Evolutionary conservation across 2,113 vertebrate genomes (phyloP), one percentile per base, ranked within the genome.

Genomic region (Brachyhypopomus occidentalis): DNA sequence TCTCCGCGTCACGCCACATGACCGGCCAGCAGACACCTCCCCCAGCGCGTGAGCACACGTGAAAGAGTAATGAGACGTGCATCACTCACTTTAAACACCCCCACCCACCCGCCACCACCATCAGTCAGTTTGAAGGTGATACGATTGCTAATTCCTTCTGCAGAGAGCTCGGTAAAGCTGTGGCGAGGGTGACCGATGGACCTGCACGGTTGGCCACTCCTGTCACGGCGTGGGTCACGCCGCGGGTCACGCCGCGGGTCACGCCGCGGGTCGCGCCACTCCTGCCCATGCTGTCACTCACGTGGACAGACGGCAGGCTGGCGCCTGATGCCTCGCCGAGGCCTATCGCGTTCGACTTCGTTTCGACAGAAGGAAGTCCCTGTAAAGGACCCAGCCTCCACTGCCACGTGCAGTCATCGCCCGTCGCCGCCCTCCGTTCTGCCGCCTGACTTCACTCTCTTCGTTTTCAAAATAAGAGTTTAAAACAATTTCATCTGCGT

Each of bases 51-150:
- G 85, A 83, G 77, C 77, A 78, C 82, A 82, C 85, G 90, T 90
- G 84, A 90, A 90, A 90, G 88, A 79, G 87, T 90, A 91, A 92
- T 90, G 91, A 91, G 90, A 89, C 81, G 89, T 90, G 89, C 88
- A 84, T 86, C 58, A 76, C 84, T 81, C 36, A 73, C 72, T 84
- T 84, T 63, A 72, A 79, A 75, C 73, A 64, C 75, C 71, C 80
- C 69, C 83, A 83, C 70, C 73, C 34, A 81, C 77, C 66, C 69
- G 85, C 12, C 9, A 14, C 12, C 45, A 3, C 78, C 84, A 86
- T 73, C 84, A 70, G 80, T 84, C 52, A 75, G 60, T 56, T 76
- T 81, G 75, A 30, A 14, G 62, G 73, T 78, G 84, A 85, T 85
- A 87, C 88, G 86, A 91, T 87, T 73, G 66, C 66, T 85, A 87